Evolutionary conservation across 1,140 invertebrate species (phyloP).

Genomic region (Zaprionus inermis): DNA sequence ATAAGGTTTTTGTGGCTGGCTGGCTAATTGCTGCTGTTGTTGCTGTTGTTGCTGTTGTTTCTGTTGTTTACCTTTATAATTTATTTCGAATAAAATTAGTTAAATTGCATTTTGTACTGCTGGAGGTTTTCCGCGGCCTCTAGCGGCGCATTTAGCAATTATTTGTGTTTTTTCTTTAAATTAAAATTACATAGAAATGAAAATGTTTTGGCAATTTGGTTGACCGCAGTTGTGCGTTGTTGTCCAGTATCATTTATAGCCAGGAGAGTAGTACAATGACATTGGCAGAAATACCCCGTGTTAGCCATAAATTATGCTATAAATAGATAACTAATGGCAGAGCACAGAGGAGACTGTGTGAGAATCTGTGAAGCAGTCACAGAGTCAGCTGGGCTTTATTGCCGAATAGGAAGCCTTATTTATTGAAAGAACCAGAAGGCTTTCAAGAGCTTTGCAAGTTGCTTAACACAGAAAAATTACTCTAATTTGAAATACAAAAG

Average conservation of each 20-base stretch:
- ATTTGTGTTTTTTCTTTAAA: neutral
- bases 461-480: too few relatives aligned
- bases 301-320: constrained; percentile 2
- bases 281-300: neutral
- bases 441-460: neutral
- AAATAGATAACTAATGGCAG: constrained; percentile 3
- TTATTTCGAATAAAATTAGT: constrained; percentile 47
- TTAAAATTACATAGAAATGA: constrained; percentile 16
- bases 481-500: neutral
- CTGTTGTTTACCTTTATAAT: constrained; percentile 39
- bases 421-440: neutral
- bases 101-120: constrained; percentile 38
- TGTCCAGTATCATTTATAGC: neutral
- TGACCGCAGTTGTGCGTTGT: neutral
- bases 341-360: neutral
- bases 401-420: neutral
- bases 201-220: constrained; percentile 1
- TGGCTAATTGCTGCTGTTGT: constrained; percentile 40
- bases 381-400: neutral
- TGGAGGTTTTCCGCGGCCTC: neutral
- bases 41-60: constrained; percentile 13
- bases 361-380: neutral
- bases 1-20: constrained; percentile 40
- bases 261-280: neutral
- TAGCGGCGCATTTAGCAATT: neutral